Evolutionary conservation across 1,140 invertebrate species (phyloP).

Genomic region (Pogonus chalceus): DNA sequence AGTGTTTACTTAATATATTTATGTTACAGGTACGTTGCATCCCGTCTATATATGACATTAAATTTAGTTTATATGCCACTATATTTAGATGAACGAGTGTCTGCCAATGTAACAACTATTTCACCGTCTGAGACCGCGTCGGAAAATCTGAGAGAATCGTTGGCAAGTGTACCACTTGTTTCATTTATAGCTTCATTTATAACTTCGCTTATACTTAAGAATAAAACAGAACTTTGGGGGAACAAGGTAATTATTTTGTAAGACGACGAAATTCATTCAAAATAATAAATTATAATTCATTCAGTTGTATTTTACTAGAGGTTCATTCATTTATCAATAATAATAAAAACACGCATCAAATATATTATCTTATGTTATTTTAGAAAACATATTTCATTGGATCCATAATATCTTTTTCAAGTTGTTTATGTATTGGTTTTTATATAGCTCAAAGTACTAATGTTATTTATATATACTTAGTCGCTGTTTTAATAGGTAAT

Average conservation of each 20-base stretch:
- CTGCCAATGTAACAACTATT: too few species aligned
- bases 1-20: conserved; percentile 5
- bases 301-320: background rate
- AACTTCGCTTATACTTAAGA: conserved; percentile 67
- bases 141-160: conserved; percentile 41
- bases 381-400: conserved; percentile 57
- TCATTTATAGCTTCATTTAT: conserved; percentile 77
- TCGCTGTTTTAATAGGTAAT: conserved; percentile 57
- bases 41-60: conserved; percentile 72
- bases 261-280: background rate
- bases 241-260: conserved; percentile 16
- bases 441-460: conserved; percentile 36
- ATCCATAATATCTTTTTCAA: conserved; percentile 46
- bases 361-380: conserved; percentile 12
- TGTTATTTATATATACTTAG: conserved; percentile 46
- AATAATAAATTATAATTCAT: background rate
- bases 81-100: conserved; percentile 68
- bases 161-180: conserved; percentile 80
- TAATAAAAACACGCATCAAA: background rate
- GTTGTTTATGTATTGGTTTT: conserved; percentile 52
- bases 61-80: conserved; percentile 79
- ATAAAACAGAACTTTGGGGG: conserved; percentile 42
- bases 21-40: conserved; percentile 60
- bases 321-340: background rate
- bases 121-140: conserved; percentile 30